Evolutionary conservation across 2,888 invertebrate genomes (phyloP).

Genomic region (Macrostomum cliftonense): DNA sequence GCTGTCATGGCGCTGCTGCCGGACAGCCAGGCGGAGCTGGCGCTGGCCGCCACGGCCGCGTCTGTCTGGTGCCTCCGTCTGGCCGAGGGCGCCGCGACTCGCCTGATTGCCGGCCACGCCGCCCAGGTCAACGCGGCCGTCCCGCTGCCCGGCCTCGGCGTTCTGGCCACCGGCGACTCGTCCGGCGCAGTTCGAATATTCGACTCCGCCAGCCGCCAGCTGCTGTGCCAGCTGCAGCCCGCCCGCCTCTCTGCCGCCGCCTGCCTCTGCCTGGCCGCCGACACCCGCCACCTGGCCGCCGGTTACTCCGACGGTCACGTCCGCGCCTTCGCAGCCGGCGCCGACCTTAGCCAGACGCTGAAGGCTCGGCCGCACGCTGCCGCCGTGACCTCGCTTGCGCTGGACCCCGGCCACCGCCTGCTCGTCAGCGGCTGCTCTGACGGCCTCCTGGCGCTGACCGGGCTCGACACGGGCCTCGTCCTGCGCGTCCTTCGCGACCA

Average conservation of each 20-base stretch:
- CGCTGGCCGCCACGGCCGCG: not conserved
- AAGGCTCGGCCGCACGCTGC: slow-evolving; percentile 34
- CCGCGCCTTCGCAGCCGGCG: slow-evolving; percentile 32
- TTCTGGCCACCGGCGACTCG: not conserved
- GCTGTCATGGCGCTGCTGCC: slow-evolving; percentile 32
- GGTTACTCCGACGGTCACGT: slow-evolving; percentile 36
- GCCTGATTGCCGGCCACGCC: slow-evolving; percentile 30
- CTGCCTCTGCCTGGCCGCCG: not conserved
- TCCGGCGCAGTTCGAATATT: not conserved
- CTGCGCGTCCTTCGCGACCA: slow-evolving; percentile 30
- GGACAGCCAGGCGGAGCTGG: slow-evolving; percentile 14
- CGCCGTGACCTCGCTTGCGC: slow-evolving; percentile 26
- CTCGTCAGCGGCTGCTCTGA: slow-evolving; percentile 33
- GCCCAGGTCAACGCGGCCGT: slow-evolving; percentile 9
- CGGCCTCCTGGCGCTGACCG: slow-evolving; percentile 32
- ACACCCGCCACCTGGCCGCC: slow-evolving; percentile 17
- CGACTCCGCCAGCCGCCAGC: not conserved
- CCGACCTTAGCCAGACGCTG: slow-evolving; percentile 27
- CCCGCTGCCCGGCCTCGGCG: not conserved
- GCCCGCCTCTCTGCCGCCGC: slow-evolving; percentile 6
- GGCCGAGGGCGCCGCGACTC: slow-evolving; percentile 13
- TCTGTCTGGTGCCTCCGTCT: slow-evolving; percentile 3
- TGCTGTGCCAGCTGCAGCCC: slow-evolving; percentile 12
- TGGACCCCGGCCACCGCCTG: slow-evolving; percentile 16
- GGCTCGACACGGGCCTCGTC: slow-evolving; percentile 32